phyloP scores from a whole-genome alignment of 2,113 vertebrate genomes.

The Crotalus tigris region DNA sequence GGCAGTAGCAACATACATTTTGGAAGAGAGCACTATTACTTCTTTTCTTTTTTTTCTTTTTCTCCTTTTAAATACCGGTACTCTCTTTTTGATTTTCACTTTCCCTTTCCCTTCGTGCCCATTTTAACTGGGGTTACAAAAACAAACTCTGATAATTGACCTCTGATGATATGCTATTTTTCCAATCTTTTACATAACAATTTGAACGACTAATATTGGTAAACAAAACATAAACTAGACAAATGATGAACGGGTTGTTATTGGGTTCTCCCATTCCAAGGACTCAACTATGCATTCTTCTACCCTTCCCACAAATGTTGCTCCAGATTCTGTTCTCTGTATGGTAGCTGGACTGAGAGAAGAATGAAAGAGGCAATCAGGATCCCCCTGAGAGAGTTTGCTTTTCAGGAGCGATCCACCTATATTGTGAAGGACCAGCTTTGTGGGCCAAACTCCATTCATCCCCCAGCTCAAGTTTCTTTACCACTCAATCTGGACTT shows the following conservation, averaged over 20 bases:
- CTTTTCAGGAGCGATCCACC: constrained; percentile 35
- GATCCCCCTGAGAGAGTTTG: constrained; percentile 26
- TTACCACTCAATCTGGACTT: constrained; percentile 23
- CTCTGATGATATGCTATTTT: not conserved
- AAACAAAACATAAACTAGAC: not conserved
- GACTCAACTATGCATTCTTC: not conserved
- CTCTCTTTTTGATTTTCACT: not conserved
- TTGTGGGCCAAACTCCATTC: not conserved
- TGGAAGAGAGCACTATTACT: not conserved
- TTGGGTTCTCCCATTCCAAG: not conserved
- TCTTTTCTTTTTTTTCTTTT: not conserved
- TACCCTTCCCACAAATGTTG: not conserved
- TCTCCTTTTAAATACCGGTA: not conserved
- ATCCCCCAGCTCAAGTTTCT: not conserved
- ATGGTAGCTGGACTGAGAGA: constrained; percentile 30
- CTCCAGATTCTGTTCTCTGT: not conserved
- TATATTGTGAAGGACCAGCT: constrained; percentile 23
- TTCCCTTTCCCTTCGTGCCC: not conserved
- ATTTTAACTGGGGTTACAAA: not conserved
- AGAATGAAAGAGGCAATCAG: constrained; percentile 6
- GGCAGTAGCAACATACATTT: not conserved
- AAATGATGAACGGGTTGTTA: not conserved
- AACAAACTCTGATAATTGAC: not conserved
- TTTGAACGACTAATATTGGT: not conserved
- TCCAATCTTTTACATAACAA: not conserved